Evolutionary conservation across 1,140 invertebrate genomes (phyloP), one percentile per base, ranked within the genome.

Genomic region (Drosophila lini): DNA sequence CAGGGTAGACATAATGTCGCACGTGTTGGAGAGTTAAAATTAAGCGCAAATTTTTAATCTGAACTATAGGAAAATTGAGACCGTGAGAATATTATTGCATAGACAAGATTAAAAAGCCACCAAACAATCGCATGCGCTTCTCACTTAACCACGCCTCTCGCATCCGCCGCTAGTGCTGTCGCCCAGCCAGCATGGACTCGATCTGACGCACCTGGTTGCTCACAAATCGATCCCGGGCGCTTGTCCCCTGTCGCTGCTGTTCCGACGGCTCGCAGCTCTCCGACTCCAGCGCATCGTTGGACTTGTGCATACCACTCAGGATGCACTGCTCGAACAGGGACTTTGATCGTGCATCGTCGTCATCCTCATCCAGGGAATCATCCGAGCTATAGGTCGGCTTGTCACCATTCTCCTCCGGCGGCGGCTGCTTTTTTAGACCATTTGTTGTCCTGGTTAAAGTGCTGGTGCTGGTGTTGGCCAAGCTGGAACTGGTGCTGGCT

Each of bases 271-370:
- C 67, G 0, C 79, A 84, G 40, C 41, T 70, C 19, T 88, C 83
- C 8, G 61, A 65, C 40, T 88, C 86, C 19, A 85, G 44, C 8
- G 81, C 73, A 50, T 88, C 79, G 32, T 68, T 84, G 10, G 84
- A 86, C 58, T 93, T 78, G 78, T 84, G 71, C 91, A 90, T 88
- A 71, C 93, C 85, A 74, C 91, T 79, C 36, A 92, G 67, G 80
- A 94, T 97, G 73, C 97, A 97, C 74, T 97, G 94, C 80, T 97
- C 96, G 56, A 98, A 93, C n/a, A 98, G 93, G 52, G 95, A 94
- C 80, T 96, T 94, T 28, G 95, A 95, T 53, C 94, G 93, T 2
- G 85, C 85, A 19, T 95, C 94, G 6, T 95, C 95, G 38, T 75
- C 73, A 4, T 75, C 73, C 59, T 95, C 94, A 74, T 95, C 94